phyloP scores from a whole-genome alignment of 2,888 invertebrate genomes.

The Erebia epiphron region DNA sequence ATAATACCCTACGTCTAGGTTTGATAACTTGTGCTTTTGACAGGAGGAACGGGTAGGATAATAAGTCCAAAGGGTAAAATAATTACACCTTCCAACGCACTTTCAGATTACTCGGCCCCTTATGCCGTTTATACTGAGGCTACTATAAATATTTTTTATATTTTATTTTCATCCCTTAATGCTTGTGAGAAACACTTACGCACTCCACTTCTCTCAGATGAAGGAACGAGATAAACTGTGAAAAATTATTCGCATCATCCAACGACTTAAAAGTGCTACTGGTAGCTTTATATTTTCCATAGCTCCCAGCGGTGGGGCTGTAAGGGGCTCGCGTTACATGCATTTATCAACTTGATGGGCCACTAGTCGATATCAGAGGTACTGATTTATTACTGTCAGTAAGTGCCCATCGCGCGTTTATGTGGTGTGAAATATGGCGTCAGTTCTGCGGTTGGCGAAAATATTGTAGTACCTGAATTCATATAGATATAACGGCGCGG shows the following conservation, averaged over 20 bases:
- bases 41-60: background rate
- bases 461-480: conserved; percentile 19
- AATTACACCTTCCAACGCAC: background rate
- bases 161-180: conserved; percentile 10
- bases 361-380: conserved; percentile 59
- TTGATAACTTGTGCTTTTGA: background rate
- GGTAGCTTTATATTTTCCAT: conserved; percentile 44
- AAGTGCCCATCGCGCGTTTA: conserved; percentile 59
- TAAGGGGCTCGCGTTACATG: conserved; percentile 58
- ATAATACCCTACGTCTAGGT: no score
- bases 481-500: background rate
- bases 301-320: conserved; percentile 48
- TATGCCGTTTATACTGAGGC: background rate
- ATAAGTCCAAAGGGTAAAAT: background rate
- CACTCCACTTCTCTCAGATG: conserved; percentile 31
- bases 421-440: conserved; percentile 54
- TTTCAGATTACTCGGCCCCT: conserved; percentile 3
- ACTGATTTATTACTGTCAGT: conserved; percentile 70
- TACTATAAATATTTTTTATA: background rate
- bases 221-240: conserved; percentile 63
- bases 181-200: conserved; percentile 30
- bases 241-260: conserved; percentile 72
- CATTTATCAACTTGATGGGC: conserved; percentile 74
- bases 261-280: conserved; percentile 62
- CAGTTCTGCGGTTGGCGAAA: conserved; percentile 22